Conservation (phyloP, 2,797 vertebrate species). For the Melanotaenia trifasciata region DNA sequence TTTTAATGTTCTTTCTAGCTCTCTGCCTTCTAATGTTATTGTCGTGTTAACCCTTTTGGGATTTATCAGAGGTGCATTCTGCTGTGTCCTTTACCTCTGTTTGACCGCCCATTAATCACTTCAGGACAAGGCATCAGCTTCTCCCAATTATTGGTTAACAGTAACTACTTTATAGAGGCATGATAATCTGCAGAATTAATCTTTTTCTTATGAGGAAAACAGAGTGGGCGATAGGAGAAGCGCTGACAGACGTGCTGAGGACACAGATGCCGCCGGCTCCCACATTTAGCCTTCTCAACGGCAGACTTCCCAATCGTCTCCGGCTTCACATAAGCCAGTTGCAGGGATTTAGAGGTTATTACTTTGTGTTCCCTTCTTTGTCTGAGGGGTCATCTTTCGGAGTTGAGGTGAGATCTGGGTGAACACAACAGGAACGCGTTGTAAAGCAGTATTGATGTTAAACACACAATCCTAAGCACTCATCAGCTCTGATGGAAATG, state of each 20-base stretch:
- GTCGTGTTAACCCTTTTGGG: slow-evolving; percentile 14
- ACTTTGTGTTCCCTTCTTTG: slow-evolving; percentile 74
- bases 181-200: slow-evolving; percentile 81
- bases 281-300: slow-evolving; percentile 41
- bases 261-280: slow-evolving; percentile 58
- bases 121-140: slow-evolving; percentile 65
- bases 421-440: slow-evolving; percentile 40
- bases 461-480: slow-evolving; percentile 41
- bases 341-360: slow-evolving; percentile 79
- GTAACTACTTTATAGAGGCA: slow-evolving; percentile 77
- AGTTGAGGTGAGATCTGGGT: slow-evolving; percentile 57
- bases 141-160: slow-evolving; percentile 72
- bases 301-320: slow-evolving; percentile 79
- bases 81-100: slow-evolving; percentile 59
- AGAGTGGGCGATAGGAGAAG: slow-evolving; percentile 65
- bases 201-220: slow-evolving; percentile 78
- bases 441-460: slow-evolving; percentile 40
- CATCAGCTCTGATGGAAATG: slow-evolving; percentile 31
- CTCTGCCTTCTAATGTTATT: neutral
- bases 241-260: slow-evolving; percentile 74
- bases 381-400: slow-evolving; percentile 67
- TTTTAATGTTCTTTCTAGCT: neutral
- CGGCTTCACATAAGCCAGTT: slow-evolving; percentile 81
- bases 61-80: slow-evolving; percentile 4
- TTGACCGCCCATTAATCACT: slow-evolving; percentile 51